Evolutionary conservation across 2,888 invertebrate species (phyloP).

Genomic region (Aspidiotus destructor): DNA sequence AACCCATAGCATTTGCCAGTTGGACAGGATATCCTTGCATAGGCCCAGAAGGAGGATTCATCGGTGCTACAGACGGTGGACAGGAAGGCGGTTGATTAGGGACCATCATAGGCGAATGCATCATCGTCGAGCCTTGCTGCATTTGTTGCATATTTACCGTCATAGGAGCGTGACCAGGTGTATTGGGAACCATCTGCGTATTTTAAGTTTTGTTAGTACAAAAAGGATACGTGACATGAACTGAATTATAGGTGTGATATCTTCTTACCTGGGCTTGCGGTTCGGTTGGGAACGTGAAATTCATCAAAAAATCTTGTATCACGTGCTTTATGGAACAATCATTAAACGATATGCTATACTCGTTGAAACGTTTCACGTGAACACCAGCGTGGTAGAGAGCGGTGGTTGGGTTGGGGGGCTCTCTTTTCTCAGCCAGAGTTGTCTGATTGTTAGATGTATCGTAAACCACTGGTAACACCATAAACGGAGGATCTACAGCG

Average conservation of each 20-base stretch:
- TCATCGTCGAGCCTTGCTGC: constrained; percentile 18
- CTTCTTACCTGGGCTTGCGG: constrained; percentile 42
- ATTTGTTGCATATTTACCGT: constrained; percentile 25
- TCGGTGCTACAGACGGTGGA: constrained; percentile 6
- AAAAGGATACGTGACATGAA: too few relatives aligned
- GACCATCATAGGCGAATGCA: constrained; percentile 24
- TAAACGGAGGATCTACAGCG: constrained; percentile 54
- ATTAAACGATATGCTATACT: constrained; percentile 52
- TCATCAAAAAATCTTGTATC: constrained; percentile 74
- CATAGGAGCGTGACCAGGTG: constrained; percentile 17
- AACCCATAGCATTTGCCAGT: constrained; percentile 3
- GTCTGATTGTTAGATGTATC: constrained; percentile 78
- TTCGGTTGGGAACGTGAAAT: constrained; percentile 71
- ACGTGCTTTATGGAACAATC: constrained; percentile 89
- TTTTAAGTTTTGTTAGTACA: neutral
- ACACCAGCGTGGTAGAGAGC: constrained; percentile 55
- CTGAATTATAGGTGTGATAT: neutral
- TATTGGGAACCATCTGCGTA: constrained; percentile 19
- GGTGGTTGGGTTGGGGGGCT: constrained; percentile 49
- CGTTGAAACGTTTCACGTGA: constrained; percentile 61
- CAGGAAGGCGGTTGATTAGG: neutral
- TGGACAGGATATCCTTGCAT: constrained; percentile 24
- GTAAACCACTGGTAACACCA: constrained; percentile 82
- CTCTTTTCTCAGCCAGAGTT: constrained; percentile 74
- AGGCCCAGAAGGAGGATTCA: constrained; percentile 14